phyloP scores from a whole-genome alignment of 2,888 invertebrate species.

The Micropterix aruncella region DNA sequence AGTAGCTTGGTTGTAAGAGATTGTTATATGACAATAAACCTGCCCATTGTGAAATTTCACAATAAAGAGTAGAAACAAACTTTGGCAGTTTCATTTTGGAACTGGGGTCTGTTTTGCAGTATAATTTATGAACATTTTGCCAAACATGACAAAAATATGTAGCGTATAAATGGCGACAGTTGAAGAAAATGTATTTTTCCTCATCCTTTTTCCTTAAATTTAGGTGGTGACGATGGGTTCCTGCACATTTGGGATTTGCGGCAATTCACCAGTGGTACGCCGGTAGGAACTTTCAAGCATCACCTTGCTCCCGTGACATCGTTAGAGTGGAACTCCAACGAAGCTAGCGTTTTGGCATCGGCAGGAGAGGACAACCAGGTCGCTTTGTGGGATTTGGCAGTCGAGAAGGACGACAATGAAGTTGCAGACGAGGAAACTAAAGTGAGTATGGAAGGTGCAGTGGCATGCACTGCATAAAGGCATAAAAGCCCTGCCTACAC shows the following conservation, averaged over 20 bases:
- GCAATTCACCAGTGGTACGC: conserved; percentile 59
- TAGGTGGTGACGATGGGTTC: conserved; percentile 91
- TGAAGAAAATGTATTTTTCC: too few relatives aligned
- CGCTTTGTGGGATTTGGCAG: conserved; percentile 91
- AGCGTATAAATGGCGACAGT: too few relatives aligned
- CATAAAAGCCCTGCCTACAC: too few relatives aligned
- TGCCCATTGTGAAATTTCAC: too few relatives aligned
- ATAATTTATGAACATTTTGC: conserved; percentile 1
- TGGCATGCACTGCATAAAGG: too few relatives aligned
- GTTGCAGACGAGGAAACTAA: conserved; percentile 37
- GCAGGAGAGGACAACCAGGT: conserved; percentile 91
- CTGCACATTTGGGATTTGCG: conserved; percentile 94
- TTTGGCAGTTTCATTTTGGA: too few relatives aligned
- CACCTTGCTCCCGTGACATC: conserved; percentile 89
- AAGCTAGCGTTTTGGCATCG: conserved; percentile 87
- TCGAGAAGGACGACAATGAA: conserved; percentile 62
- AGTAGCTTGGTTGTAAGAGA: too few relatives aligned
- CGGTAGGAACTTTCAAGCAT: conserved; percentile 91
- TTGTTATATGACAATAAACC: too few relatives aligned
- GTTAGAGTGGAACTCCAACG: conserved; percentile 92
- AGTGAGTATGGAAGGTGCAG: conserved; percentile 14
- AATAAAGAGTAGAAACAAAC: too few relatives aligned
- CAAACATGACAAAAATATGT: too few relatives aligned
- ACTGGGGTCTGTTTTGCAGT: too few relatives aligned
- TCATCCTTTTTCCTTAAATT: too few relatives aligned